phyloP scores from a whole-genome alignment of 1,140 invertebrate species.

The Diachasma alloeum region DNA sequence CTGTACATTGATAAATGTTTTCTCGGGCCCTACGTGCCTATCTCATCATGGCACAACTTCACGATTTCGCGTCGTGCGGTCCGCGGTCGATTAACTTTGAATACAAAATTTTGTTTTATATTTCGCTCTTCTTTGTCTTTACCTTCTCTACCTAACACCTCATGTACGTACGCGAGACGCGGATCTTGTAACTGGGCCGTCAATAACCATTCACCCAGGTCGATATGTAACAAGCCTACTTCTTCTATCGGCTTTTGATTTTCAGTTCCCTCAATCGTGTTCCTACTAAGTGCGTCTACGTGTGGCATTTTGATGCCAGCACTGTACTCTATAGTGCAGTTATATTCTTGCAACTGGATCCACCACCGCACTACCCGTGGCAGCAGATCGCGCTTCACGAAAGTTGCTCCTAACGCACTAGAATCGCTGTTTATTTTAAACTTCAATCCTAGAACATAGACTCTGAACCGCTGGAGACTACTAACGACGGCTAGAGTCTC shows the following conservation, averaged over 20 bases:
- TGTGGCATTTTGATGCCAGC: constrained; percentile 47
- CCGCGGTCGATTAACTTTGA: too few species aligned
- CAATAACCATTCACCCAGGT: constrained; percentile 36
- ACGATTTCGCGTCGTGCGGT: constrained; percentile 32
- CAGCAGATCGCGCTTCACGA: constrained; percentile 40
- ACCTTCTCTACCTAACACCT: constrained; percentile 27
- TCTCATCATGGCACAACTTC: constrained; percentile 45
- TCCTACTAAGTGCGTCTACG: constrained; percentile 53
- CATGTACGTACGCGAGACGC: constrained; percentile 34
- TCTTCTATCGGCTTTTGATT: constrained; percentile 26
- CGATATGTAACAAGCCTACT: constrained; percentile 23
- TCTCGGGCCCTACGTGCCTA: constrained; percentile 47
- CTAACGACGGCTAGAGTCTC: constrained; percentile 34
- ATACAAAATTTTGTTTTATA: constrained; percentile 28
- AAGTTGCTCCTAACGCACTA: constrained; percentile 40
- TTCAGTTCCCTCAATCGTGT: constrained; percentile 30
- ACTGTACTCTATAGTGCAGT: constrained; percentile 44
- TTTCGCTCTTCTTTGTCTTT: constrained; percentile 11
- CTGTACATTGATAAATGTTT: constrained; percentile 41
- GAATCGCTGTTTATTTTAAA: constrained; percentile 47
- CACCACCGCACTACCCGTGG: constrained; percentile 46
- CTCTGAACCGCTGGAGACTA: constrained; percentile 59
- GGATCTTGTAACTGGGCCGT: constrained; percentile 41
- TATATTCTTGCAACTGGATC: constrained; percentile 44
- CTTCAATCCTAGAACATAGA: constrained; percentile 53